A percentile compares a stretch with the other conserved stretches of the same genome.
phyloP scores from a whole-genome alignment of 2,888 invertebrate genomes.

The Mimachlamys varia region DNA sequence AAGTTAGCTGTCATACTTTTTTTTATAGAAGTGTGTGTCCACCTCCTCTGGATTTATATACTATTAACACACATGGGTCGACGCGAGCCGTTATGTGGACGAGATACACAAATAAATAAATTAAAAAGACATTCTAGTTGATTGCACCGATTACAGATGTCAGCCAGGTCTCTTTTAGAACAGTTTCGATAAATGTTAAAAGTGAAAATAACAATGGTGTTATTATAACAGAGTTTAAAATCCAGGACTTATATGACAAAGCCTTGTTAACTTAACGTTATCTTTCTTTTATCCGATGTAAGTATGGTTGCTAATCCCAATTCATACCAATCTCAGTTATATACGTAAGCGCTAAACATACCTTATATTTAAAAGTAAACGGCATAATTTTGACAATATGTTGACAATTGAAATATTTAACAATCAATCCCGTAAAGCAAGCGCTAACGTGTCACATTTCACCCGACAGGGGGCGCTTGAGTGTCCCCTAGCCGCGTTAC shows the following conservation, averaged over 20 bases:
- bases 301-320: too few relatives aligned
- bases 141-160: not conserved
- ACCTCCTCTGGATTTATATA: not conserved
- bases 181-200: slow-evolving; percentile 26
- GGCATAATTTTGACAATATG: too few relatives aligned
- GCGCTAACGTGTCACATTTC: not conserved
- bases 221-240: not conserved
- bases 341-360: too few relatives aligned
- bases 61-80: not conserved
- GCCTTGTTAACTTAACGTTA: not conserved
- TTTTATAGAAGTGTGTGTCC: not conserved
- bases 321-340: too few relatives aligned
- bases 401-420: not conserved
- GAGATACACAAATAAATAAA: not conserved
- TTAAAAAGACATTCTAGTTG: slow-evolving; percentile 5
- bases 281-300: too few relatives aligned
- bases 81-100: not conserved
- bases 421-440: not conserved
- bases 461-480: not conserved
- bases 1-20: not conserved
- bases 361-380: too few relatives aligned
- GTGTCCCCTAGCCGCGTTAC: not conserved
- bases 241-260: not conserved
- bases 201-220: not conserved
- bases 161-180: slow-evolving; percentile 1